Base-by-base conservation (phyloP, 2,888 invertebrate species). In the Clusia tigrina region DNA sequence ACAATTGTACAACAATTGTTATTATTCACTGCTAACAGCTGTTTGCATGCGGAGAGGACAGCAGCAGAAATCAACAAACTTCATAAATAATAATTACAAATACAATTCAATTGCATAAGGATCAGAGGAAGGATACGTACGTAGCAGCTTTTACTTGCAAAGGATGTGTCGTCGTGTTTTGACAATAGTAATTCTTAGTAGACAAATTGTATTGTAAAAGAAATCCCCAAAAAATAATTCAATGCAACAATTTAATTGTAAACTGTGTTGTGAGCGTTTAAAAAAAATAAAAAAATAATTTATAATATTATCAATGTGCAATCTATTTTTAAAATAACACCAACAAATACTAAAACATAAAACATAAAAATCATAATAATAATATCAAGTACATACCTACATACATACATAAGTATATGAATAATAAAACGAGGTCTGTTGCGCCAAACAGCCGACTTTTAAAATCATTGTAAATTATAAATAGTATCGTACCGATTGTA, bases 281-380 rank as follows among this genome's bases (percentile, higher is more conserved):
- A 52, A 65, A 56, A 22, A 46, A 46, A 23, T 46, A 1, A 46
- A 17, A 57, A 46, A 46, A 15, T 2, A 42, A 64, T 51, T 18
- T 54, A 59, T 56, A 62, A 53, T 52, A 70, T 67, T 76, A 73
- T 71, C 62, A 71, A 68, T 78, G 76, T 76, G 76, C 76, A 76
- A 76, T 76, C 72, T 78, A 76, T 76, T 77, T 76, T 69, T 77
- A 75, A 78, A 76, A 76, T 74, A 75, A 60, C n/a, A 67, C 54
- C 64, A 67, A 63, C 64, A 72, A 64, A 64, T 15, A 58, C 57
- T 37, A 67, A 64, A 37, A 65, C 65, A 20, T 63, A 59, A 22
- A 53, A 52, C 56, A 42, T 63, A 67, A 54, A 62, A 60, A 37
- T 63, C 67, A 64, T 52, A 37, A 67, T 62, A 63, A 56, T 63